These are phyloP conservation scores for Phoeniculus purpureus DNA, from an alignment of 2,797 vertebrate genomes.

Conservation along the genomic window DNA sequence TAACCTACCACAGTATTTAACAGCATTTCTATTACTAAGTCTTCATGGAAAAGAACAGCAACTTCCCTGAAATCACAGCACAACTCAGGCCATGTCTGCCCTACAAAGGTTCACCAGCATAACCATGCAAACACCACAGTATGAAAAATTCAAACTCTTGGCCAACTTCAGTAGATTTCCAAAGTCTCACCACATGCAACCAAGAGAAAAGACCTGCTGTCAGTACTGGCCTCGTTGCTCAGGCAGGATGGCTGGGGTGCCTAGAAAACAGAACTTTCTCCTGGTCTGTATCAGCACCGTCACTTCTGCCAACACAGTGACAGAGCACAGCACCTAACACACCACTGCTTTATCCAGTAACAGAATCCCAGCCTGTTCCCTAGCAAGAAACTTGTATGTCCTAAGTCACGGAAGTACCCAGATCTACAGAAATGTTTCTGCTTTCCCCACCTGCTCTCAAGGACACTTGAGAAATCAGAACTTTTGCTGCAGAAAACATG, in stretches of 20 bases:
- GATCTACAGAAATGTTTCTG: neutral
- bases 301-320: neutral
- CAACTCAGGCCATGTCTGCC: neutral
- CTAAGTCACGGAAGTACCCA: neutral
- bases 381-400: neutral
- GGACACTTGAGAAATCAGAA: neutral
- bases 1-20: neutral
- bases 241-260: neutral
- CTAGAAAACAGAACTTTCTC: neutral
- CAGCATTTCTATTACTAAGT: neutral
- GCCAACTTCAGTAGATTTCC: neutral
- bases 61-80: neutral
- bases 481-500: neutral
- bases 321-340: neutral
- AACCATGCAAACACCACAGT: neutral
- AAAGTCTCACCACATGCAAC: neutral
- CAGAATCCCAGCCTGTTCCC: neutral
- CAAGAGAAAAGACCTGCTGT: neutral
- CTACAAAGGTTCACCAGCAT: neutral
- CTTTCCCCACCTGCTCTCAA: neutral
- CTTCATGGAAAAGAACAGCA: neutral
- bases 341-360: neutral
- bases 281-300: neutral
- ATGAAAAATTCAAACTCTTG: neutral
- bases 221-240: fast-evolving